Evolutionary conservation across 2,113 vertebrate species (phyloP), one percentile per base, ranked within the genome.

Genomic region (Varanus komodoensis): DNA sequence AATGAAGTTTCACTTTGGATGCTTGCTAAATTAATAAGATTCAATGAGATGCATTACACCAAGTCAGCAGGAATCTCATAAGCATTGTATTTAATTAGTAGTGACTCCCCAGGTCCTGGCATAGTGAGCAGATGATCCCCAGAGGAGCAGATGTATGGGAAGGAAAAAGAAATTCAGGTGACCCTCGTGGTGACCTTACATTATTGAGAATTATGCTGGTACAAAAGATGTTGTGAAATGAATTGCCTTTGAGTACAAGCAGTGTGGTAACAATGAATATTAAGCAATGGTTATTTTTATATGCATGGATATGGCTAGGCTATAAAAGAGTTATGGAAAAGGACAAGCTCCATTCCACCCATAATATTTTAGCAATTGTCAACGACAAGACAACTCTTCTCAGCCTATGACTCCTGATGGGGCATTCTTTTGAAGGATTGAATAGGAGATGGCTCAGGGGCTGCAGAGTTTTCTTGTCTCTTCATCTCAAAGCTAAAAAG

Each of bases 11-110:
- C 71, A 86, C 73, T 93, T 92, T 79, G 8, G 44, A 93, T 91
- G 87, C 17, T 44, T 89, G 77, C 54, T 91, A 78, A 93, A 95
- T 89, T 92, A 0, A 54, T 83, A 68, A 73, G 1, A 92, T 93
- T 89, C 7, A 83, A 54, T 80, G 32, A 86, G 34, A n/a, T 38
- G 85, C 82, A 50, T 38, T 90, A 38, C 84, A 54, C 69, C 38
- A 57, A 84, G 87, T 93, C 86, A 89, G 84, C 54, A 88, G 2
- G 87, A 93, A 27, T 79, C 1, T 0, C 21, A 61, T 87, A 90
- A 84, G 73, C 34, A n/a, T 44, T 57, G 34, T 88, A 84, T 79
- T 91, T 80, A 91, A 88, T 88, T 91, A 88, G 61, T 38, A 84
- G 90, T 57, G 50, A 88, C 34, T 84, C 52, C 85, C 8, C 21